phyloP scores from a whole-genome alignment of 2,113 vertebrate genomes.

The Oncorhynchus nerka region DNA sequence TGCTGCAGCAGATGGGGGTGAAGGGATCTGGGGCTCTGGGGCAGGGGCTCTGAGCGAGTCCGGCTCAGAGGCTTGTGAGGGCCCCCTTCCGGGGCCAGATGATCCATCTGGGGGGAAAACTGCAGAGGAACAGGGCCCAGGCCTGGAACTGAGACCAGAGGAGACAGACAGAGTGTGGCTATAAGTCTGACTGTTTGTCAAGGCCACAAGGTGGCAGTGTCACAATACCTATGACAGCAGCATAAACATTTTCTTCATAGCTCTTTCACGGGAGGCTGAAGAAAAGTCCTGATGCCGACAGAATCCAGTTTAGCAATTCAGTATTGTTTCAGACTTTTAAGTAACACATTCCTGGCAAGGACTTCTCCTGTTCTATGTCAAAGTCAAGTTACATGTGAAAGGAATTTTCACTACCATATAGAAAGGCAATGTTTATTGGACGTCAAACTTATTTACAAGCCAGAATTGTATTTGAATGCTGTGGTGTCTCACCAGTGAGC shows the following conservation, averaged over 20 bases:
- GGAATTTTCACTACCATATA: too few relatives aligned
- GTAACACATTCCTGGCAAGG: not conserved
- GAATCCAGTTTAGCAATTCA: not conserved
- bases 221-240: not conserved
- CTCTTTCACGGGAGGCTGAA: not conserved
- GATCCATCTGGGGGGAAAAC: slow-evolving; percentile 76
- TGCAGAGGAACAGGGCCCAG: slow-evolving; percentile 82
- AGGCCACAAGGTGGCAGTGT: slow-evolving; percentile 41
- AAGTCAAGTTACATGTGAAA: not conserved
- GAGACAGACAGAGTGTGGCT: not conserved
- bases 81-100: slow-evolving; percentile 66
- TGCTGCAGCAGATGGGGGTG: slow-evolving; percentile 86
- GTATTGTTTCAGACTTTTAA: not conserved
- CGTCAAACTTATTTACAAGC: too few relatives aligned
- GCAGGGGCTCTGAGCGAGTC: slow-evolving; percentile 91
- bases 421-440: too few relatives aligned
- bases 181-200: not conserved
- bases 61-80: slow-evolving; percentile 88
- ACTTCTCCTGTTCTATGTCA: not conserved
- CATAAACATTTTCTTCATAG: not conserved
- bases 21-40: slow-evolving; percentile 78
- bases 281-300: not conserved
- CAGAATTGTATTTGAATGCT: not conserved
- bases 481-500: slow-evolving; percentile 77
- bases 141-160: slow-evolving; percentile 72